Conservation (phyloP, 1,140 invertebrate species). For the Leptopilina boulardi region DNA sequence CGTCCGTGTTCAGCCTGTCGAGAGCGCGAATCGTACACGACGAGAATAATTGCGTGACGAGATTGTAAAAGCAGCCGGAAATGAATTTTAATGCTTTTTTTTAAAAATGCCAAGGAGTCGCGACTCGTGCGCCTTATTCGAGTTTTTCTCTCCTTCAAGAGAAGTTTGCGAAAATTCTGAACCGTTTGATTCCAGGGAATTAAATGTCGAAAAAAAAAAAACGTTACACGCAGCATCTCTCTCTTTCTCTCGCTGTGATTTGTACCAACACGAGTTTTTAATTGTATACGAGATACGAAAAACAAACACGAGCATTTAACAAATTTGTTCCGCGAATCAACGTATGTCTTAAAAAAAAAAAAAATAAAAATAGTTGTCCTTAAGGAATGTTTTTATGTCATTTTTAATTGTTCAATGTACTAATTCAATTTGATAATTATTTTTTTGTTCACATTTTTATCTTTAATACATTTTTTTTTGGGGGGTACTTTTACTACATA, state of each 20-base stretch:
- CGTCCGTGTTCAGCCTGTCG: conserved; percentile 25
- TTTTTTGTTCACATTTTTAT: neutral
- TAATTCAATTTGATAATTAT: conserved; percentile 10
- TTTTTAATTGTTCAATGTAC: conserved; percentile 19
- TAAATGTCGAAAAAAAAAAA: neutral
- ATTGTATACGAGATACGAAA: neutral
- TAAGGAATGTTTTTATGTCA: neutral
- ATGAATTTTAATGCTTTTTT: conserved; percentile 30
- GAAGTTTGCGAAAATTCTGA: conserved; percentile 9
- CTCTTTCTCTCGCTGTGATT: neutral
- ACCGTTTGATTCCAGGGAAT: conserved; percentile 10
- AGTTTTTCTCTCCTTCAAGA: conserved; percentile 22
- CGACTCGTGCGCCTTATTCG: conserved; percentile 25
- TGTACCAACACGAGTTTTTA: neutral
- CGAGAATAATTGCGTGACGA: conserved; percentile 28
- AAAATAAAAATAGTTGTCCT: conserved; percentile 20
- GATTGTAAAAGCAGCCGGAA: conserved; percentile 29
- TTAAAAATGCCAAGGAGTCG: conserved; percentile 26
- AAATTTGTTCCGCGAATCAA: conserved; percentile 20
- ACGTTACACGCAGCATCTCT: neutral
- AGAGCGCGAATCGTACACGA: conserved; percentile 31
- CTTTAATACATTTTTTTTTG: neutral
- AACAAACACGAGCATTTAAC: neutral
- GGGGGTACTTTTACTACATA: too few species aligned
- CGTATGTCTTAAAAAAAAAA: neutral